Evolutionary conservation across 2,797 vertebrate species (phyloP).

Genomic region (Antennarius maculatus): DNA sequence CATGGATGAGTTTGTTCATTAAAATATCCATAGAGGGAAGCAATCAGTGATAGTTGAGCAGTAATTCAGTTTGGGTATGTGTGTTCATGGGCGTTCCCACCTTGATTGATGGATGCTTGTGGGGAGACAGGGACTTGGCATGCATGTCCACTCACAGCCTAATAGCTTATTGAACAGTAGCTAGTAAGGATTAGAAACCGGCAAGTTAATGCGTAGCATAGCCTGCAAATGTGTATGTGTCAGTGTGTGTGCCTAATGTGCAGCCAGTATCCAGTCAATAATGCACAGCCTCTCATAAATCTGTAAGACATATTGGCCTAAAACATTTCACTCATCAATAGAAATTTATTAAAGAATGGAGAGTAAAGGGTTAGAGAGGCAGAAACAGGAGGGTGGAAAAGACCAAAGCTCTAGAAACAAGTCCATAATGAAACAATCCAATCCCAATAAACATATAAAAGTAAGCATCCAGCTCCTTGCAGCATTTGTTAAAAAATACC

Average conservation of each 20-base stretch:
- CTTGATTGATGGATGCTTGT: slow-evolving; percentile 75
- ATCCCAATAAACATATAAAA: slow-evolving; percentile 15
- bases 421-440: slow-evolving; percentile 15
- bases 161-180: slow-evolving; percentile 84
- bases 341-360: slow-evolving; percentile 73
- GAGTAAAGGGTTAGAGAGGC: neutral
- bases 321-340: slow-evolving; percentile 80
- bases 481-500: slow-evolving; percentile 16
- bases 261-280: slow-evolving; percentile 68
- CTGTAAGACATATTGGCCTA: slow-evolving; percentile 71
- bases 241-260: slow-evolving; percentile 64
- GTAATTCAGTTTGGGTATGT: slow-evolving; percentile 38
- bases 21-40: slow-evolving; percentile 11
- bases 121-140: slow-evolving; percentile 75
- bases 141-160: slow-evolving; percentile 78
- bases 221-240: slow-evolving; percentile 8
- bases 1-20: slow-evolving; percentile 25
- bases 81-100: slow-evolving; percentile 42
- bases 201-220: slow-evolving; percentile 65
- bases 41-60: slow-evolving; percentile 15
- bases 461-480: neutral
- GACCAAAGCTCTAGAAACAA: slow-evolving; percentile 13
- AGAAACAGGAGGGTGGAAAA: neutral
- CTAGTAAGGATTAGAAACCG: slow-evolving; percentile 79
- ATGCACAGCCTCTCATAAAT: slow-evolving; percentile 68